phyloP scores from a whole-genome alignment of 1,140 invertebrate genomes.

The Cotesia glomerata region DNA sequence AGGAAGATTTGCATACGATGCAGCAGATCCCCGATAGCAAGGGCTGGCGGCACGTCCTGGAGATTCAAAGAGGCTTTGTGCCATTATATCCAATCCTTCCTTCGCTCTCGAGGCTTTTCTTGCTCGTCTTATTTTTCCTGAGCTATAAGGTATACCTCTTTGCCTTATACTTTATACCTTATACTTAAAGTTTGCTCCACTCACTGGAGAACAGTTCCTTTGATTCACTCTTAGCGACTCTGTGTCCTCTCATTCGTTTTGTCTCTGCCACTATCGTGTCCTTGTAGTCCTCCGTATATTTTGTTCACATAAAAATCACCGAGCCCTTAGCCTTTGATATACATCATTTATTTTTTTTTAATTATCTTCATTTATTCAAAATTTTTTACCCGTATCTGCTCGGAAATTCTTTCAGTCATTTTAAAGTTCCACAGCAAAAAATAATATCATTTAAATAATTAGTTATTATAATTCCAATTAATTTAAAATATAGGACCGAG shows the following conservation, averaged over 20 bases:
- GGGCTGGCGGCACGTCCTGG: constrained; percentile 41
- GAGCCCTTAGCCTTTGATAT: not conserved
- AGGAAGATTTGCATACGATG: constrained; percentile 64
- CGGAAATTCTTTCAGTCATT: not conserved
- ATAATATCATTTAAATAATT: too few species aligned
- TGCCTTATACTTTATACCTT: constrained; percentile 19
- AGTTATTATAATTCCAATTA: too few species aligned
- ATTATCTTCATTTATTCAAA: not conserved
- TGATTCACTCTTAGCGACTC: not conserved
- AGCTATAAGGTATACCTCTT: not conserved
- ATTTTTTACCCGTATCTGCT: not conserved
- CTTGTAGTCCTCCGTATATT: not conserved
- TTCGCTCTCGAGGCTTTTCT: constrained; percentile 10
- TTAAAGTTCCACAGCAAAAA: too few species aligned
- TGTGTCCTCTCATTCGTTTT: constrained; percentile 1
- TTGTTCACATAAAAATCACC: not conserved
- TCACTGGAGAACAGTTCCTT: not conserved
- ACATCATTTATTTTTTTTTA: not conserved
- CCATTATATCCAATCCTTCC: constrained; percentile 57
- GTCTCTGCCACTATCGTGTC: not conserved
- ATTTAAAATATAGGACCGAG: too few species aligned
- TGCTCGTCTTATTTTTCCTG: constrained; percentile 24
- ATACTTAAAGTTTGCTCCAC: constrained; percentile 6
- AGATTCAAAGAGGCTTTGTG: constrained; percentile 63
- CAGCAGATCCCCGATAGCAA: constrained; percentile 62